A percentile compares a stretch with the other conserved stretches of the same genome.
These are phyloP conservation scores for Anableps anableps DNA, from an alignment of 2,797 vertebrate species.

Conservation along the genomic window DNA sequence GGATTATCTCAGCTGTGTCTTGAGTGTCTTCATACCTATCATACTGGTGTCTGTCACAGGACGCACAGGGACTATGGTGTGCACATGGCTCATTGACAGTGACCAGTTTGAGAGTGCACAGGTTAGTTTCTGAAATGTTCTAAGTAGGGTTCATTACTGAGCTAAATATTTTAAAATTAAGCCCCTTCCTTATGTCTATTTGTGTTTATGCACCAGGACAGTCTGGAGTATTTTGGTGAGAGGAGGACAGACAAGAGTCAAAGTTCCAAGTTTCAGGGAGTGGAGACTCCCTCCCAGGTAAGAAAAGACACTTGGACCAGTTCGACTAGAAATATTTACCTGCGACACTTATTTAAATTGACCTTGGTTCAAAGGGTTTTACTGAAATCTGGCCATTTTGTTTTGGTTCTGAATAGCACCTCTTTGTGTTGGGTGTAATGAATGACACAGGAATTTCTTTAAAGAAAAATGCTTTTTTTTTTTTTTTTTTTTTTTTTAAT, in stretches of 20 bases:
- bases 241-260: constrained; percentile 90
- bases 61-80: constrained; percentile 93
- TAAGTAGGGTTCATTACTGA: neutral
- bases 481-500: too few relatives aligned
- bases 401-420: neutral
- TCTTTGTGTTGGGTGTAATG: neutral
- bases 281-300: constrained; percentile 98
- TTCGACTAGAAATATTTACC: neutral
- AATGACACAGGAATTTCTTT: neutral
- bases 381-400: neutral
- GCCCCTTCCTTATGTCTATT: neutral
- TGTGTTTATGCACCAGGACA: constrained; percentile 80
- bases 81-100: constrained; percentile 91
- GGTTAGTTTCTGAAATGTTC: constrained; percentile 72
- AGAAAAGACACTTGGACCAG: constrained; percentile 3
- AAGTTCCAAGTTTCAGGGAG: constrained; percentile 93
- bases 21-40: neutral
- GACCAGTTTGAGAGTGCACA: constrained; percentile 90
- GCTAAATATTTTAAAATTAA: neutral
- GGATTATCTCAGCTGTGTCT: neutral
- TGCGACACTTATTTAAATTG: neutral
- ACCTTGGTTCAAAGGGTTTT: neutral
- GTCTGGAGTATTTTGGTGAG: constrained; percentile 93
- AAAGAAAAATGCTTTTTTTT: neutral
- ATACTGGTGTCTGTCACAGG: constrained; percentile 78